Conservation (phyloP, 2,888 invertebrate species). For the Erebia ligea region DNA sequence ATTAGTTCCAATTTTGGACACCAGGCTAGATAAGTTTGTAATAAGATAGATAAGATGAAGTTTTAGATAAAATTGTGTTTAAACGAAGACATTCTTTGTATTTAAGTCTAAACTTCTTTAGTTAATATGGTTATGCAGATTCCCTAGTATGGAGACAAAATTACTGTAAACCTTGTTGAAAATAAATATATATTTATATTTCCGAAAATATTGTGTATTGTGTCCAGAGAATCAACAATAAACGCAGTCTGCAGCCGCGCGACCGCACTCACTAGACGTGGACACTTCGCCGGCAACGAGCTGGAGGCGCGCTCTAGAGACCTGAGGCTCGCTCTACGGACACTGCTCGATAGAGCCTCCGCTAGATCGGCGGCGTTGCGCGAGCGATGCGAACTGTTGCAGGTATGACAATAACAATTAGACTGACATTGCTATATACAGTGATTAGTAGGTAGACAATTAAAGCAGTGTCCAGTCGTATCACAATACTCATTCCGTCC, state of each 20-base stretch:
- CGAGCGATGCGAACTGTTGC: conserved; percentile 58
- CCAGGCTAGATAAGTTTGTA: no score
- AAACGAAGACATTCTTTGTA: no score
- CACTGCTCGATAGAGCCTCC: conserved; percentile 88
- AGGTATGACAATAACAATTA: conserved; percentile 46
- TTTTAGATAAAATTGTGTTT: no score
- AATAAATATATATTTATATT: no score
- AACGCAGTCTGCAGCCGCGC: conserved; percentile 89
- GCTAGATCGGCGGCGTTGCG: conserved; percentile 88
- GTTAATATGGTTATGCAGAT: no score
- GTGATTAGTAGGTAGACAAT: no score
- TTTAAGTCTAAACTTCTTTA: no score
- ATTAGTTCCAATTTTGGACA: no score
- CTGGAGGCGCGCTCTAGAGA: conserved; percentile 87
- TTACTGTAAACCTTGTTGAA: no score
- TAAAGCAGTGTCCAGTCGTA: background rate
- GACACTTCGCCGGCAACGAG: conserved; percentile 92
- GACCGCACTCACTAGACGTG: conserved; percentile 89
- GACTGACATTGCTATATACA: no score
- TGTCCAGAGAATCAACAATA: conserved; percentile 89
- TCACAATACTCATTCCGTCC: background rate
- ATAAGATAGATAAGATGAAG: no score
- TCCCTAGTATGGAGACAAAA: no score
- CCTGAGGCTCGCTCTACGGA: conserved; percentile 87
- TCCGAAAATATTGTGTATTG: background rate